Conservation (phyloP, 2,888 invertebrate genomes). For the Coleophora deauratella region DNA sequence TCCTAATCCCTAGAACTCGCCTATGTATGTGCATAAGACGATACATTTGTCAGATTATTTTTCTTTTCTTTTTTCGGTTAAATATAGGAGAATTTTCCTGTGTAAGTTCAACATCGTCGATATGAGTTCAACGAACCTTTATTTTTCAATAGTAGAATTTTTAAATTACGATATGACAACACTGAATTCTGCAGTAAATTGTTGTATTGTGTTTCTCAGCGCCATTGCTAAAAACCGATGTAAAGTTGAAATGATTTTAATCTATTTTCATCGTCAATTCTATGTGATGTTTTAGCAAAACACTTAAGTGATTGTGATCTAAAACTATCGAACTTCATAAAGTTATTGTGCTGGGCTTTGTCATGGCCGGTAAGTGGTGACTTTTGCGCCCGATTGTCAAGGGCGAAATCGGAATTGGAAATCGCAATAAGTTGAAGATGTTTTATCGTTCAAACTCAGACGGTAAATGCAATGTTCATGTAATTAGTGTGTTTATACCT, state of each 20-base stretch:
- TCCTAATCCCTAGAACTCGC: no score
- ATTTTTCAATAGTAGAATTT: conserved; percentile 25
- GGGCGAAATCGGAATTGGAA: conserved; percentile 73
- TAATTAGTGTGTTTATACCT: conserved; percentile 62
- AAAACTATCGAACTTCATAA: conserved; percentile 69
- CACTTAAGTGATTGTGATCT: conserved; percentile 67
- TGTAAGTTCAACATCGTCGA: no score
- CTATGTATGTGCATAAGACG: no score
- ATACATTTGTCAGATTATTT: no score
- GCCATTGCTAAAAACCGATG: conserved; percentile 74
- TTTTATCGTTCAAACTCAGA: conserved; percentile 75
- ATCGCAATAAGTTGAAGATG: conserved; percentile 74
- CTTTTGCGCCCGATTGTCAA: conserved; percentile 73
- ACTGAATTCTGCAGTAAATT: conserved; percentile 61
- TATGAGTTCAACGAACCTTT: no score
- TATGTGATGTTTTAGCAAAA: conserved; percentile 73
- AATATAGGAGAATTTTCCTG: no score
- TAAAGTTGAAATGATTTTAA: conserved; percentile 75
- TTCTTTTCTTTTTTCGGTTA: no score
- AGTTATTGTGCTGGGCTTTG: conserved; percentile 77
- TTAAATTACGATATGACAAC: conserved; percentile 40
- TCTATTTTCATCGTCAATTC: conserved; percentile 74
- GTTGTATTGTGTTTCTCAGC: conserved; percentile 62
- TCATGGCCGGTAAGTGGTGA: conserved; percentile 87
- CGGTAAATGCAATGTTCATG: conserved; percentile 74